Conservation (phyloP, 2,797 vertebrate species). For the Emys orbicularis region DNA sequence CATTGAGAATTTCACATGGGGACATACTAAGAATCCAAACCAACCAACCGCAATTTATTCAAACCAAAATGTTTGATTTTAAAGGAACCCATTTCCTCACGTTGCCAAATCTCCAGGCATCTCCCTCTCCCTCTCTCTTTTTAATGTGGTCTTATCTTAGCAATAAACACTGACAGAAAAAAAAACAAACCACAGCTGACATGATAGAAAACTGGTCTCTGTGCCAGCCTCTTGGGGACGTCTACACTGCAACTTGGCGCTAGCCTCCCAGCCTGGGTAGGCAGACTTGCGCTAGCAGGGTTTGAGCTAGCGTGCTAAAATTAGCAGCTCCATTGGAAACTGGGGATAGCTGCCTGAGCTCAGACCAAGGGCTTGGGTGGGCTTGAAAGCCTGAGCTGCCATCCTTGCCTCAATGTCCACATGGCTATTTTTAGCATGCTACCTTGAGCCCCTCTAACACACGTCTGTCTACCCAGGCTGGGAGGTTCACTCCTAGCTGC, state of each 20-base stretch:
- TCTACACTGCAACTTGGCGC: neutral
- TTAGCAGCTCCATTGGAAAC: neutral
- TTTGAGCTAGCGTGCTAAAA: neutral
- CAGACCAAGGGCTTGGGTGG: neutral
- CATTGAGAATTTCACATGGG: neutral
- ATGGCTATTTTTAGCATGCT: neutral
- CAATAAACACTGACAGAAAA: neutral
- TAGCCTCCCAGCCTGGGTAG: neutral
- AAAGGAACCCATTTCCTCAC: neutral
- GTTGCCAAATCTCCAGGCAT: neutral
- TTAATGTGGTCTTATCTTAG: neutral
- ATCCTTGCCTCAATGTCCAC: neutral
- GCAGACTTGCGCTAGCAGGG: neutral
- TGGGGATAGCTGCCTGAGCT: neutral
- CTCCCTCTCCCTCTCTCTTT: neutral
- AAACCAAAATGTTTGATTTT: constrained; percentile 1
- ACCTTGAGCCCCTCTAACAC: neutral
- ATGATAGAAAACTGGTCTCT: neutral
- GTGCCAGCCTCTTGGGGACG: neutral
- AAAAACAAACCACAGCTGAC: neutral
- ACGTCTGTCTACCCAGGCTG: neutral
- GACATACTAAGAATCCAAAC: neutral
- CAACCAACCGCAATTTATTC: neutral
- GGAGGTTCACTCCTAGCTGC: neutral
- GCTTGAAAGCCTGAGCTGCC: neutral